Evolutionary conservation across 2,888 invertebrate genomes (phyloP).

Genomic region (Cotesia congregata): DNA sequence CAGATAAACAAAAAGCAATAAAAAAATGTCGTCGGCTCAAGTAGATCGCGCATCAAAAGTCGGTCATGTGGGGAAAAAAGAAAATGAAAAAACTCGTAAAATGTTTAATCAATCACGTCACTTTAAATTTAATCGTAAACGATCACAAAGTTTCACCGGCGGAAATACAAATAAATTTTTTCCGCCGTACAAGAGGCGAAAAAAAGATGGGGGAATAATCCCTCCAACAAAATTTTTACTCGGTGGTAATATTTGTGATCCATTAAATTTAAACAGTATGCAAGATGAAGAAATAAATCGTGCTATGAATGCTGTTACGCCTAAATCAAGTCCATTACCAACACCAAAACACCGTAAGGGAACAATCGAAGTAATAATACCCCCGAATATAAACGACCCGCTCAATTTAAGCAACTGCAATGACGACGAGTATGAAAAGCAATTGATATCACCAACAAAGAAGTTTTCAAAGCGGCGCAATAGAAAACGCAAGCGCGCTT

Average conservation of each 20-base stretch:
- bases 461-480: conserved; percentile 76
- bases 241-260: conserved; percentile 96
- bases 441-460: conserved; percentile 80
- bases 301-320: conserved; percentile 91
- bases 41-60: conserved; percentile 69
- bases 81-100: conserved; percentile 62
- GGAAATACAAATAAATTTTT: conserved; percentile 78
- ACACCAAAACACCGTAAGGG: conserved; percentile 85
- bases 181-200: conserved; percentile 80
- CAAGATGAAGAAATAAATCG: conserved; percentile 84
- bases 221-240: conserved; percentile 94
- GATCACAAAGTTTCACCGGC: conserved; percentile 78
- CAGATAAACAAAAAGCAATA: conserved; percentile 12
- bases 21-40: conserved; percentile 70
- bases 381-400: conserved; percentile 93
- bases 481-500: conserved; percentile 76
- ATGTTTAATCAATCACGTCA: conserved; percentile 57
- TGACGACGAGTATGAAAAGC: conserved; percentile 86
- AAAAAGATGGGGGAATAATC: conserved; percentile 81
- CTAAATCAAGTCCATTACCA: conserved; percentile 91
- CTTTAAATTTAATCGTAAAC: conserved; percentile 73
- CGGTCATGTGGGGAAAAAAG: conserved; percentile 62
- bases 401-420: conserved; percentile 81
- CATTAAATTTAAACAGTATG: conserved; percentile 92
- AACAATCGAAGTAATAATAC: conserved; percentile 91